phyloP scores from a whole-genome alignment of 2,888 invertebrate species.

The Tetragonula carbonaria region DNA sequence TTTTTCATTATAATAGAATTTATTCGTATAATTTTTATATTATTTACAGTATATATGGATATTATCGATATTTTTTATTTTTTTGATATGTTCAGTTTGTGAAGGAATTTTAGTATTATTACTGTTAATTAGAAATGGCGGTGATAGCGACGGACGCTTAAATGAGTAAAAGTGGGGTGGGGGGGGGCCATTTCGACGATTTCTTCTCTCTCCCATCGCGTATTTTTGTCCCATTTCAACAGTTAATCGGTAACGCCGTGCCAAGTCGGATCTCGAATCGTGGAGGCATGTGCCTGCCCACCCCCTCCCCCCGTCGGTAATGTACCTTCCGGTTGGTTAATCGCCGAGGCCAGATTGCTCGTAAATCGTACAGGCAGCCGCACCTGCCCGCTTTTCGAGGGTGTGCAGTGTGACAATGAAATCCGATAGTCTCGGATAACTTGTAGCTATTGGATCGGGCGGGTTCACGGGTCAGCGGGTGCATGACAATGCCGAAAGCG shows the following conservation, averaged over 20 bases:
- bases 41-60: too few species aligned
- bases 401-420: conserved; percentile 70
- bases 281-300: background rate
- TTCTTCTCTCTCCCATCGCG: too few species aligned
- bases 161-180: too few species aligned
- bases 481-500: conserved; percentile 70
- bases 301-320: too few species aligned
- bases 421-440: conserved; percentile 66
- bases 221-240: background rate
- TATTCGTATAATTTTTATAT: too few species aligned
- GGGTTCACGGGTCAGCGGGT: conserved; percentile 72
- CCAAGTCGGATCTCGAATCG: background rate
- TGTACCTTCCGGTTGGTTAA: conserved; percentile 46
- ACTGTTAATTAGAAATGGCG: too few species aligned
- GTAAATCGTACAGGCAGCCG: conserved; percentile 45
- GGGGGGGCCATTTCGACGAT: too few species aligned
- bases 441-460: conserved; percentile 46
- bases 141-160: too few species aligned
- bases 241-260: background rate
- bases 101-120: too few species aligned
- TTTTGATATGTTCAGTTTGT: too few species aligned
- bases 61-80: too few species aligned
- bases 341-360: conserved; percentile 36
- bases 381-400: conserved; percentile 68
- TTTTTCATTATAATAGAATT: too few species aligned